These are phyloP conservation scores for Tarsius wallacei DNA, from an alignment of 2,797 vertebrate genomes.

Conservation along the genomic window DNA sequence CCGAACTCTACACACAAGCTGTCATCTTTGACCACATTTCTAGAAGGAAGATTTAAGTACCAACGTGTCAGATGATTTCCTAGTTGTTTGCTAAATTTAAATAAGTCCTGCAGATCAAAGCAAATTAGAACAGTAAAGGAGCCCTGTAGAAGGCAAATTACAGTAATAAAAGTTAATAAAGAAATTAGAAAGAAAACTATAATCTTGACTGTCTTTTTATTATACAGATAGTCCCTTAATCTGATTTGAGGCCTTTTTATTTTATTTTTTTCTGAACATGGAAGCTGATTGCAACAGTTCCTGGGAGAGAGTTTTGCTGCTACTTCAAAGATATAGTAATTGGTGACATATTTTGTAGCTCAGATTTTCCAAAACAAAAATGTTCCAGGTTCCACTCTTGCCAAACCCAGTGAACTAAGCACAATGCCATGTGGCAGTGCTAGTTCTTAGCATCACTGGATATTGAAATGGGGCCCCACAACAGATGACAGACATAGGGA, in stretches of 20 bases:
- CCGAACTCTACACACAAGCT: slow-evolving; percentile 92
- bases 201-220: not conserved
- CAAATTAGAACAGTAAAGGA: slow-evolving; percentile 56
- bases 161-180: slow-evolving; percentile 66
- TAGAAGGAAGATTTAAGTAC: slow-evolving; percentile 88
- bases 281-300: slow-evolving; percentile 68
- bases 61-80: not conserved
- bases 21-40: slow-evolving; percentile 93
- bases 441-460: slow-evolving; percentile 27
- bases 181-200: slow-evolving; percentile 9
- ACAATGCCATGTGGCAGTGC: not conserved
- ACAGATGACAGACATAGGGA: not conserved
- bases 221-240: slow-evolving; percentile 30
- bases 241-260: not conserved
- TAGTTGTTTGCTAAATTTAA: slow-evolving; percentile 44
- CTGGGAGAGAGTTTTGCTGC: slow-evolving; percentile 63
- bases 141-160: slow-evolving; percentile 56
- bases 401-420: slow-evolving; percentile 43
- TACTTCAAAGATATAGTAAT: slow-evolving; percentile 80
- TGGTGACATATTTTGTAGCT: slow-evolving; percentile 75
- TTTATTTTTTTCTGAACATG: not conserved
- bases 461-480: slow-evolving; percentile 30
- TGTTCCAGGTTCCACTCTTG: slow-evolving; percentile 62
- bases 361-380: slow-evolving; percentile 76
- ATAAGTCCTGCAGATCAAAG: slow-evolving; percentile 26